Evolutionary conservation across 1,140 invertebrate genomes (phyloP), one percentile per base, ranked within the genome.

Genomic region (Coelopa frigida): DNA sequence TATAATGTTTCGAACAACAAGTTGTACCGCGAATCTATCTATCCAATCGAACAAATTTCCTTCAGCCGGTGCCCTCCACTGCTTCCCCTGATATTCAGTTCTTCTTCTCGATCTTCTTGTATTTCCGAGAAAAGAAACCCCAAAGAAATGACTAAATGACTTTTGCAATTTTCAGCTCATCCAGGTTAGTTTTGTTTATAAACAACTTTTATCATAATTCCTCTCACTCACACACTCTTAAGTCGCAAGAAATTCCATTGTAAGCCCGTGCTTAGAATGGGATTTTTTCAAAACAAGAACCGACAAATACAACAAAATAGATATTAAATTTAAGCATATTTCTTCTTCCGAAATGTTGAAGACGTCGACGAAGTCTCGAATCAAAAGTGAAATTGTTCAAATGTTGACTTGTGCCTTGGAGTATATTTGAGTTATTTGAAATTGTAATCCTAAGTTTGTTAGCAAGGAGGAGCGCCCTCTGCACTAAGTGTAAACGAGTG

Each of bases 331-430:
- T n/a, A n/a, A n/a, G n/a, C n/a, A n/a, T n/a, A n/a, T n/a, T n/a
- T n/a, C n/a, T n/a, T n/a, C n/a, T n/a, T n/a, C n/a, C n/a, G n/a
- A n/a, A n/a, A n/a, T n/a, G n/a, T n/a, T n/a, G 46, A 41, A 48
- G 43, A 50, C 38, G 36, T 44, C n/a, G 31, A n/a, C 21, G 21
- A 41, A 37, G 5, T 48, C 37, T 14, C 12, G 35, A 8, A 48
- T 50, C 50, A 47, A 52, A 5, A 47, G 32, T 45, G 32, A 51
- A 41, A 48, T 59, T 62, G 57, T 59, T 62, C 64, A 50, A 22
- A 66, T 55, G 64, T 68, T 68, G 61, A 68, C 64, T 68, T 68
- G 64, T 67, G 64, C 64, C 64, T 68, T 68, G 67, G 64, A 57
- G 15, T 15, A 44, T 44, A 18, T 38, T 15, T 38, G n/a, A n/a